Evolutionary conservation across 2,797 vertebrate species (phyloP).

Genomic region (Glossophaga mutica): DNA sequence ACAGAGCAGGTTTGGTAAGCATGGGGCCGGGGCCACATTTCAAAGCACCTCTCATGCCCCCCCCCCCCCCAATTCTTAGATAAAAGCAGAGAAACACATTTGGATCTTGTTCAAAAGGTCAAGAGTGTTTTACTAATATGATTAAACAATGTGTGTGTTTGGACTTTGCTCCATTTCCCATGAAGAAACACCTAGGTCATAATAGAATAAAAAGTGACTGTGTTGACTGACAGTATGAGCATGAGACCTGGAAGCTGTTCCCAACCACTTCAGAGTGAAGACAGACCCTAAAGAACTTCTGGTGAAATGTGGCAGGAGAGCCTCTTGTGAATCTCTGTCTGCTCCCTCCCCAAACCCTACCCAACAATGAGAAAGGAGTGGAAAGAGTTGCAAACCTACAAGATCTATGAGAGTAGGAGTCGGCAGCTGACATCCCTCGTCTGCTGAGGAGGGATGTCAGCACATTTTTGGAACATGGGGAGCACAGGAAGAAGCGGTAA

Average conservation of each 20-base stretch:
- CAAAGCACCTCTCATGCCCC: neutral
- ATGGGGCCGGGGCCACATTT: neutral
- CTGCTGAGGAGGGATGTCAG: neutral
- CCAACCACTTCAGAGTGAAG: neutral
- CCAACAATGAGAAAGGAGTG: neutral
- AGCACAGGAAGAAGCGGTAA: neutral
- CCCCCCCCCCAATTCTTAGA: neutral
- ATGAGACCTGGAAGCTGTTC: neutral
- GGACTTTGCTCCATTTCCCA: neutral
- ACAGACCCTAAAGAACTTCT: neutral
- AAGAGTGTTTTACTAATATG: neutral
- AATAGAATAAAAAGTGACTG: neutral
- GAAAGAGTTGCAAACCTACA: neutral
- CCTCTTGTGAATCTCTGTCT: neutral
- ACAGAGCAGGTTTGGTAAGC: constrained; percentile 48
- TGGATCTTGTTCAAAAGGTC: constrained; percentile 14
- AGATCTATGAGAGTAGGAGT: neutral
- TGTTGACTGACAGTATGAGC: constrained; percentile 21
- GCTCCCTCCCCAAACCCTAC: neutral
- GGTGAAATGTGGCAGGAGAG: constrained; percentile 7
- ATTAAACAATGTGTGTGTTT: neutral
- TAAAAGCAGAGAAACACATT: neutral
- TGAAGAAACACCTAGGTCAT: constrained; percentile 10
- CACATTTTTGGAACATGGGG: constrained; percentile 1
- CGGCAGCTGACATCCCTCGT: neutral